A percentile compares a stretch with the other conserved stretches of the same genome.
phyloP scores from a whole-genome alignment of 2,113 vertebrate species.

The Otocyon megalotis region DNA sequence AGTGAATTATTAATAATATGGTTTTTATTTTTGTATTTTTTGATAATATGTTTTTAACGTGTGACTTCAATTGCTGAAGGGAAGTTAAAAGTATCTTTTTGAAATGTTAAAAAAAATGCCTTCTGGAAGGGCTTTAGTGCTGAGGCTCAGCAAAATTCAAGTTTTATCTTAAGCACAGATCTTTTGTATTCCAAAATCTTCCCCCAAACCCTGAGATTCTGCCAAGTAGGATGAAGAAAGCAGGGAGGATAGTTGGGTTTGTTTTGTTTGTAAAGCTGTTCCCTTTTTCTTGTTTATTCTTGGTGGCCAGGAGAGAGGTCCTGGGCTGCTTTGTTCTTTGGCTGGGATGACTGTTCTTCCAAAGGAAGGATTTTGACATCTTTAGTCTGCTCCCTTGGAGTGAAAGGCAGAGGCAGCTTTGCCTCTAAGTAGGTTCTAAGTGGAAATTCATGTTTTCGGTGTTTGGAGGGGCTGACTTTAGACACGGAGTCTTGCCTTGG shows the following conservation, averaged over 20 bases:
- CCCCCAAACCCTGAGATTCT: slow-evolving; percentile 59
- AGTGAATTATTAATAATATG: slow-evolving; percentile 33
- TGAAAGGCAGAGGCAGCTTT: slow-evolving; percentile 48
- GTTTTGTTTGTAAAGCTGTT: slow-evolving; percentile 77
- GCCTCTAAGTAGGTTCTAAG: slow-evolving; percentile 51
- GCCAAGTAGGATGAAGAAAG: slow-evolving; percentile 73
- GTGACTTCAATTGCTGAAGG: slow-evolving; percentile 36
- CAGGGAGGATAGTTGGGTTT: slow-evolving; percentile 49
- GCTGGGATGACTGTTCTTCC: slow-evolving; percentile 36
- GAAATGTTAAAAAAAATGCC: slow-evolving; percentile 11
- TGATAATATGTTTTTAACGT: slow-evolving; percentile 53
- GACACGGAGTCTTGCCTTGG: not conserved
- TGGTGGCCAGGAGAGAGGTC: slow-evolving; percentile 53
- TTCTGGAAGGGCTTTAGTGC: slow-evolving; percentile 2
- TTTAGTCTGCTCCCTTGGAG: slow-evolving; percentile 49
- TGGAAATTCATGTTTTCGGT: slow-evolving; percentile 41
- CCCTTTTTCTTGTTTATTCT: slow-evolving; percentile 75
- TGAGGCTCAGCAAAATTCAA: slow-evolving; percentile 69
- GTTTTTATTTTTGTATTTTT: not conserved
- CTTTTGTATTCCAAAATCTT: slow-evolving; percentile 66
- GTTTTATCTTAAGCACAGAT: slow-evolving; percentile 69
- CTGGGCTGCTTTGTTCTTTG: slow-evolving; percentile 71
- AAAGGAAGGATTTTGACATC: slow-evolving; percentile 59
- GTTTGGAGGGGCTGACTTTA: not conserved
- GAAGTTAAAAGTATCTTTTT: slow-evolving; percentile 42